These are phyloP conservation scores for Orthonevra nobilis DNA, from an alignment of 2,888 invertebrate species.

Conservation along the genomic window DNA sequence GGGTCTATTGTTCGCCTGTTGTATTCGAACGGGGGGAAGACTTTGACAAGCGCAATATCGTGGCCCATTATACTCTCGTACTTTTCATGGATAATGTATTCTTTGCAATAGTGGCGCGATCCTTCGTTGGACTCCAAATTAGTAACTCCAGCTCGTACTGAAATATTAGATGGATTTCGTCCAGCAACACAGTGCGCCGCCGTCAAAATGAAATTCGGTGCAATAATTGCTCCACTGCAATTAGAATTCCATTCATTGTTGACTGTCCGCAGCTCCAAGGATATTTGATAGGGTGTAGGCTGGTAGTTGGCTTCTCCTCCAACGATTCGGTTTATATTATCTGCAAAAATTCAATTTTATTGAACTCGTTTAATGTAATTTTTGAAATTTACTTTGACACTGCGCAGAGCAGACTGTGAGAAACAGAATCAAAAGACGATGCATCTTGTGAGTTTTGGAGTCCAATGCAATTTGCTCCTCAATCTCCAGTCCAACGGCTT, in stretches of 20 bases:
- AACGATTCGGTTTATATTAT: background rate
- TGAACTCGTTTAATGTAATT: too few species aligned
- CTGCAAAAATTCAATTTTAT: too few species aligned
- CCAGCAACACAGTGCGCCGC: conserved; percentile 79
- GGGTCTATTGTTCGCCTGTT: conserved; percentile 77
- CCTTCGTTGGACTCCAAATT: conserved; percentile 73
- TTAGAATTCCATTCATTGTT: conserved; percentile 75
- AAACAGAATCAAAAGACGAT: too few species aligned
- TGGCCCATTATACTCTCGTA: conserved; percentile 78
- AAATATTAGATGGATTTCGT: conserved; percentile 74
- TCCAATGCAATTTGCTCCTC: too few species aligned
- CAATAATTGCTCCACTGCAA: conserved; percentile 78
- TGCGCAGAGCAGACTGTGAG: too few species aligned
- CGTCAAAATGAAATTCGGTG: conserved; percentile 77
- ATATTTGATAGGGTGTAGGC: conserved; percentile 75
- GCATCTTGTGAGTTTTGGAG: too few species aligned
- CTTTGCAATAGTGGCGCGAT: conserved; percentile 74
- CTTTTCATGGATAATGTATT: conserved; percentile 75
- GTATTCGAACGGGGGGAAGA: conserved; percentile 75
- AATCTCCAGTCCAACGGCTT: too few species aligned
- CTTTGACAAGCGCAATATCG: conserved; percentile 78
- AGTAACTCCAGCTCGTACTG: conserved; percentile 75
- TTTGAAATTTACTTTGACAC: too few species aligned
- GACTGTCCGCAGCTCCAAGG: conserved; percentile 75
- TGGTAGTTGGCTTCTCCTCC: conserved; percentile 13